phyloP scores from a whole-genome alignment of 2,797 vertebrate genomes.

The Falco columbarius region DNA sequence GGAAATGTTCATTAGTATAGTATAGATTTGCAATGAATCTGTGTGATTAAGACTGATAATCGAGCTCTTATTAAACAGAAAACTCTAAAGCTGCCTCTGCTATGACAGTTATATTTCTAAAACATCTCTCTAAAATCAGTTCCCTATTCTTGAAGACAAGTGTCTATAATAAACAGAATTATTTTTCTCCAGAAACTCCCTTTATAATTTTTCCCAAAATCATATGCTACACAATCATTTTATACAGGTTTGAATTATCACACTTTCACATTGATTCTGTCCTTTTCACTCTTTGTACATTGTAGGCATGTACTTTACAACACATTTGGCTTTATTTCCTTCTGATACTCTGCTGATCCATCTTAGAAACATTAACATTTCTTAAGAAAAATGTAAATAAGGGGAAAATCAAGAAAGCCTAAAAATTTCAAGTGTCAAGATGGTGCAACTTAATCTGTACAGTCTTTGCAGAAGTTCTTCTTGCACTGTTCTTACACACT shows the following conservation, averaged over 20 bases:
- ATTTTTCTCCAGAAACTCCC: neutral
- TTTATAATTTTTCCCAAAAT: neutral
- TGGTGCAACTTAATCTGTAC: neutral
- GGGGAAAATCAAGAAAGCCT: neutral
- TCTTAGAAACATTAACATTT: neutral
- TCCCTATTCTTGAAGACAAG: neutral
- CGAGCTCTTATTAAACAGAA: neutral
- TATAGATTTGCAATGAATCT: neutral
- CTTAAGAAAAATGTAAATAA: neutral
- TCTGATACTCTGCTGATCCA: neutral
- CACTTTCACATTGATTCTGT: neutral
- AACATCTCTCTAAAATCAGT: neutral
- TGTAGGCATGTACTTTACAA: neutral
- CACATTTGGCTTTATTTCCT: neutral
- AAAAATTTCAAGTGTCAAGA: neutral
- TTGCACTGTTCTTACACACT: neutral
- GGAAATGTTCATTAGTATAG: neutral
- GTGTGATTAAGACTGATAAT: neutral
- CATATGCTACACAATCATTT: neutral
- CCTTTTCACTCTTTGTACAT: neutral
- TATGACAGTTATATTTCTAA: neutral
- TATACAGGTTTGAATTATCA: neutral
- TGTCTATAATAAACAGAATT: neutral
- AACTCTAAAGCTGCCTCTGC: neutral
- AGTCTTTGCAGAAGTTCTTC: neutral